phyloP scores from a whole-genome alignment of 2,797 vertebrate genomes.

The Apogon hyalosoma region DNA sequence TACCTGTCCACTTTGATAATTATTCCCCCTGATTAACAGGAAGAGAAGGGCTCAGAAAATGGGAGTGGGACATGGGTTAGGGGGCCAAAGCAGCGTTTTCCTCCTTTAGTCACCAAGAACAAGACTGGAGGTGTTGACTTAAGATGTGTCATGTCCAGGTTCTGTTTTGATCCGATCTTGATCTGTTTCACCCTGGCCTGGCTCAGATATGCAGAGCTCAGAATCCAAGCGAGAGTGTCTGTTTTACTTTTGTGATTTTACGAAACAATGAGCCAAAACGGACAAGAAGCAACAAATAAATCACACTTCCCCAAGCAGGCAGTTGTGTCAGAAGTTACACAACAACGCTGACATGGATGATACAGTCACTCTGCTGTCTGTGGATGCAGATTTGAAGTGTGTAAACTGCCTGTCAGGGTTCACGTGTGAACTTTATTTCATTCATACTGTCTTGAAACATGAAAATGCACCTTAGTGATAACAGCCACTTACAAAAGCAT shows the following conservation, averaged over 20 bases:
- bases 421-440: constrained; percentile 24
- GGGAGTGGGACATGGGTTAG: constrained; percentile 73
- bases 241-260: constrained; percentile 34
- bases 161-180: constrained; percentile 36
- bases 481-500: constrained; percentile 65
- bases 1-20: constrained; percentile 89
- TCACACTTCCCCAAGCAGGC: constrained; percentile 30
- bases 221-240: constrained; percentile 1
- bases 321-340: constrained; percentile 54
- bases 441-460: constrained; percentile 40
- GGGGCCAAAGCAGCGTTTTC: constrained; percentile 67
- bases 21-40: constrained; percentile 88
- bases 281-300: constrained; percentile 55
- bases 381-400: neutral
- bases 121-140: constrained; percentile 70
- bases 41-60: constrained; percentile 79
- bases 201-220: constrained; percentile 6
- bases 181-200: constrained; percentile 4
- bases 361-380: constrained; percentile 20
- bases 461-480: constrained; percentile 52
- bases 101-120: constrained; percentile 66
- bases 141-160: constrained; percentile 32
- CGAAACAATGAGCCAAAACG: constrained; percentile 45
- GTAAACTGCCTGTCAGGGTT: neutral
- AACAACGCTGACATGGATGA: constrained; percentile 52